These are phyloP conservation scores for Zaprionus ghesquierei DNA, from an alignment of 1,140 invertebrate genomes.

Conservation along the genomic window DNA sequence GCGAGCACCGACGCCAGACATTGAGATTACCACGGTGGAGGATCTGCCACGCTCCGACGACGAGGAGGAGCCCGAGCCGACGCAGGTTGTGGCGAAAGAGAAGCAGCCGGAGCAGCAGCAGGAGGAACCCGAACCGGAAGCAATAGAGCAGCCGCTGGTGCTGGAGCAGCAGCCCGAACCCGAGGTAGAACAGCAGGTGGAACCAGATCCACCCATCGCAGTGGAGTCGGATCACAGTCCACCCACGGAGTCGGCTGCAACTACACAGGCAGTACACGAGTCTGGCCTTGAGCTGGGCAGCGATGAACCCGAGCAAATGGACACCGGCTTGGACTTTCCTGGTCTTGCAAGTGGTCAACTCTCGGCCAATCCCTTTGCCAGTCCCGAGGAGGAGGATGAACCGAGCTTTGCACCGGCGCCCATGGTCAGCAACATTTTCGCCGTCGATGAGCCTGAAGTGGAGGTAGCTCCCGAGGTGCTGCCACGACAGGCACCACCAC, in stretches of 20 bases:
- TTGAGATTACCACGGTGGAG: conserved; percentile 81
- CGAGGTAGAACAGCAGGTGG: conserved; percentile 6
- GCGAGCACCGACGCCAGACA: conserved; percentile 76
- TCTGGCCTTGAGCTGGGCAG: conserved; percentile 20
- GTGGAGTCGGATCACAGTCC: conserved; percentile 64
- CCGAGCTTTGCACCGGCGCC: conserved; percentile 46
- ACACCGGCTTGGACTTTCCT: conserved; percentile 76
- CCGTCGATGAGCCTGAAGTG: conserved; percentile 54
- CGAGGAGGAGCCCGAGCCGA: conserved; percentile 69
- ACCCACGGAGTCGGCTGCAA: conserved; percentile 59
- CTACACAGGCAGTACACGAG: conserved; percentile 36
- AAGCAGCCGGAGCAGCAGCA: neutral
- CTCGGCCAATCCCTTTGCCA: conserved; percentile 83
- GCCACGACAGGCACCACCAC: neutral
- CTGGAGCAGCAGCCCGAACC: conserved; percentile 11
- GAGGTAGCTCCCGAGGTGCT: conserved; percentile 15
- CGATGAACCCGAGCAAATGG: conserved; percentile 74
- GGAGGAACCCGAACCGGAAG: neutral
- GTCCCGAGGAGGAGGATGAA: conserved; percentile 82
- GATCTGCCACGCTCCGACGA: conserved; percentile 78
- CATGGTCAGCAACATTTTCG: conserved; percentile 79
- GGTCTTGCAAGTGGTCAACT: conserved; percentile 65
- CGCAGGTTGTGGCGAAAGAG: too few species aligned
- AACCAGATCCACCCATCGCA: neutral
- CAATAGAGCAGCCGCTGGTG: neutral